Evolutionary conservation across 2,797 vertebrate species (phyloP).

Genomic region (Linurgus olivaceus): DNA sequence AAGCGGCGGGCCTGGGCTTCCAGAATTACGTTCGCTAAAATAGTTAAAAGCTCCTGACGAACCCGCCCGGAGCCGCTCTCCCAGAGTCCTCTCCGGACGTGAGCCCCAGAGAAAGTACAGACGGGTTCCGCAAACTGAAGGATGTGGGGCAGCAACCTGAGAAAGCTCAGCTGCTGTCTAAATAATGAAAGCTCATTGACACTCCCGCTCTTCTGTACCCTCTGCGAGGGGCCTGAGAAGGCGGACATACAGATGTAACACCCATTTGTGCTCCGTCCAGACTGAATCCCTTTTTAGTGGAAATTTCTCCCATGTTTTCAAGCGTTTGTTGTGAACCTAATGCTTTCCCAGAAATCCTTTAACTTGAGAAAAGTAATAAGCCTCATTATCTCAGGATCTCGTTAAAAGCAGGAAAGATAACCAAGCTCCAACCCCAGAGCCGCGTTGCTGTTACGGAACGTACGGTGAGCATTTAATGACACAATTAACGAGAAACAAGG

Average conservation of each 20-base stretch:
- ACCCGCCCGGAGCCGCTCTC: not conserved
- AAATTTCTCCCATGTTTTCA: not conserved
- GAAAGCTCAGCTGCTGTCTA: not conserved
- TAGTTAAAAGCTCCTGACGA: no score
- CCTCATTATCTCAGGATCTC: not conserved
- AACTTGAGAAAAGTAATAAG: not conserved
- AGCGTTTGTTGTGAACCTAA: not conserved
- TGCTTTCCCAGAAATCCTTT: not conserved
- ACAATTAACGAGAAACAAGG: not conserved
- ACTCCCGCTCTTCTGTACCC: not conserved
- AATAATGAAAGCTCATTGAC: not conserved
- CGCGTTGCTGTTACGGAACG: not conserved
- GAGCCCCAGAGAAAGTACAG: not conserved
- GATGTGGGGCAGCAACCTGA: not conserved
- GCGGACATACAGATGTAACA: no score
- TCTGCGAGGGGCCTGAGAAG: not conserved
- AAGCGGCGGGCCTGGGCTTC: accelerated
- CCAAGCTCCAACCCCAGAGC: not conserved
- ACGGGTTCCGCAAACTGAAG: accelerated
- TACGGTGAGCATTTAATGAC: not conserved
- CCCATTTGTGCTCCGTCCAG: not conserved
- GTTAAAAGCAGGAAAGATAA: not conserved
- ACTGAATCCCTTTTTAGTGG: not conserved
- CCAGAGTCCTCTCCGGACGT: accelerated
- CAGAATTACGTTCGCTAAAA: accelerated